Evolutionary conservation across 2,113 vertebrate genomes (phyloP).

Genomic region (Nerophis lumbriciformis): DNA sequence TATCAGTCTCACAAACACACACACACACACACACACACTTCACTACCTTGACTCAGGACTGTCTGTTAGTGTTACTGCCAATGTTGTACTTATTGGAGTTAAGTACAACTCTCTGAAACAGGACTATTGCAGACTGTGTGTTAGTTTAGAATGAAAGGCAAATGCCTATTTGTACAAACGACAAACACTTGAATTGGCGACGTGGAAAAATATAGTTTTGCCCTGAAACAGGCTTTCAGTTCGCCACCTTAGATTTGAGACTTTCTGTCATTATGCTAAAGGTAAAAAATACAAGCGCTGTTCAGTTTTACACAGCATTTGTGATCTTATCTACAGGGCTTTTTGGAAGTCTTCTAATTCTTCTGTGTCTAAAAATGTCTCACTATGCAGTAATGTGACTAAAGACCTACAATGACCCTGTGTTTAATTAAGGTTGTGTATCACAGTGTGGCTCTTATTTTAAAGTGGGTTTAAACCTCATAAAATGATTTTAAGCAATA

Average conservation of each 20-base stretch:
- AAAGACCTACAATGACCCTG: neutral
- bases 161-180: neutral
- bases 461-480: neutral
- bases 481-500: neutral
- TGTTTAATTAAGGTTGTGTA: neutral
- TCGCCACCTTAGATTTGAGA: neutral
- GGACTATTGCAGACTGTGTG: constrained; percentile 16
- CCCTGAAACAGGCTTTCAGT: neutral
- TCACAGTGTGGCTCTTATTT: too few relatives aligned
- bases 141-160: neutral
- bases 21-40: constrained; percentile 13
- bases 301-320: neutral
- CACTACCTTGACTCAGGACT: constrained; percentile 40
- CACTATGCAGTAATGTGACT: neutral
- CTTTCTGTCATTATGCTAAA: neutral
- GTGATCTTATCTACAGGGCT: neutral
- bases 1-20: constrained; percentile 41
- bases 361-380: neutral
- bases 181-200: neutral
- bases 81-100: constrained; percentile 31
- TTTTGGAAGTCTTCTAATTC: neutral
- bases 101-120: constrained; percentile 40
- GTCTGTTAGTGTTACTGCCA: constrained; percentile 40
- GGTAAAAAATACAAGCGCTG: neutral
- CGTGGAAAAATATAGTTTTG: neutral